phyloP scores from a whole-genome alignment of 2,797 vertebrate species.

The Hippoglossus hippoglossus region DNA sequence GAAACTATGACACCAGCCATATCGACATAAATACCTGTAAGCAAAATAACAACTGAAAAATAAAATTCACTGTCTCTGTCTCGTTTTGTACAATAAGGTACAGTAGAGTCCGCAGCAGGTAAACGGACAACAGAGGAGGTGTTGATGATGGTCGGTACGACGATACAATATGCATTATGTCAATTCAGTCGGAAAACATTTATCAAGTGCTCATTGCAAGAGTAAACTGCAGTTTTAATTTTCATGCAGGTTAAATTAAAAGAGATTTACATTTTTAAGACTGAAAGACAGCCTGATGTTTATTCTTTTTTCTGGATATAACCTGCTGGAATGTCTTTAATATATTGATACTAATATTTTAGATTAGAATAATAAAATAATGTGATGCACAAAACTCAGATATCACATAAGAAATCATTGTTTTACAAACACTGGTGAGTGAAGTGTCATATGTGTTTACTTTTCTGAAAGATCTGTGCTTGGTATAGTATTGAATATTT shows the following conservation, averaged over 20 bases:
- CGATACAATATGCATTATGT: conserved; percentile 65
- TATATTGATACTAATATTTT: conserved; percentile 14
- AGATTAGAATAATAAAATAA: conserved; percentile 33
- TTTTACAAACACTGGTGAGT: conserved; percentile 14
- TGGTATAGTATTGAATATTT: conserved; percentile 18
- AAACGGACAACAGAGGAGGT: conserved; percentile 43
- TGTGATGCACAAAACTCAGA: conserved; percentile 24
- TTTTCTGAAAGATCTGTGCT: conserved; percentile 53
- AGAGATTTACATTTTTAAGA: conserved; percentile 16
- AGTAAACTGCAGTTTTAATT: conserved; percentile 29
- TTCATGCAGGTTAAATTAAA: conserved; percentile 65
- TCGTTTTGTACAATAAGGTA: conserved; percentile 75
- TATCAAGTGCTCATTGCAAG: conserved; percentile 40
- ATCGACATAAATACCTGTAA: conserved; percentile 57
- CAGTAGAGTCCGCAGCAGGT: conserved; percentile 31
- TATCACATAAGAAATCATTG: conserved; percentile 3
- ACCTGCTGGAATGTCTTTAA: conserved; percentile 29
- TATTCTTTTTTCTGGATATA: conserved; percentile 26
- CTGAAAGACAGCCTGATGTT: conserved; percentile 3
- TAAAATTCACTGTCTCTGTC: conserved; percentile 63
- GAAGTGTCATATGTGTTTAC: conserved; percentile 20
- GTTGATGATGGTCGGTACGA: conserved; percentile 30
- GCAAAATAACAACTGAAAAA: conserved; percentile 67
- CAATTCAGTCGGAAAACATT: conserved; percentile 45
- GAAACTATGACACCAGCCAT: conserved; percentile 53